Evolutionary conservation across 2,797 vertebrate species (phyloP).

Genomic region (Haliaeetus vocifer): DNA sequence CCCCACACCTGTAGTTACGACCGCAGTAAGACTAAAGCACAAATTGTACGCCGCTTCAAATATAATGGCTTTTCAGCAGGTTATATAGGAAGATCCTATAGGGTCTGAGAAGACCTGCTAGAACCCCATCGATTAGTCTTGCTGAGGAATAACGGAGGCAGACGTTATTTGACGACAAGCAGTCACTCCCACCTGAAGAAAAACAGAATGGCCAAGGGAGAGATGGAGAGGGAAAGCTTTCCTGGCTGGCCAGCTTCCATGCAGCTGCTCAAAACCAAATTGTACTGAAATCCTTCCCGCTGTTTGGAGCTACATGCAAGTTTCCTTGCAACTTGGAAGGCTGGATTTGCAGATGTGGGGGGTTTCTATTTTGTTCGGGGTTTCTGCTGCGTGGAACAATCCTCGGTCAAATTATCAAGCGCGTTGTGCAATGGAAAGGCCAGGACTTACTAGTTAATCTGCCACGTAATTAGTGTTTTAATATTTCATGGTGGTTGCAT

Average conservation of each 20-base stretch:
- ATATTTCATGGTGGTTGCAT: background rate
- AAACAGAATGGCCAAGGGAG: background rate
- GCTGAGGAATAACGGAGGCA: background rate
- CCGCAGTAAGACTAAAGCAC: background rate
- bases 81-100: background rate
- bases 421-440: background rate
- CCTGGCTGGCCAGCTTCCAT: background rate
- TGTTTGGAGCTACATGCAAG: background rate
- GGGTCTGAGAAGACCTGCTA: background rate
- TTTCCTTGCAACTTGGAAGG: background rate
- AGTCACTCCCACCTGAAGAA: background rate
- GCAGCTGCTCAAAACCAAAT: background rate
- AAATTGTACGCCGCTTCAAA: background rate
- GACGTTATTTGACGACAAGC: background rate
- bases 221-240: background rate
- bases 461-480: background rate
- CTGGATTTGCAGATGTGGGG: accelerated
- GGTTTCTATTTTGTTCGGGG: background rate
- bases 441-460: background rate
- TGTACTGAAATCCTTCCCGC: background rate
- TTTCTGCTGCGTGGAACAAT: background rate
- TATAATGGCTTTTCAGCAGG: background rate
- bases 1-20: accelerated
- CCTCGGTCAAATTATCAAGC: background rate
- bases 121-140: background rate